These are phyloP conservation scores for Drosophila infuscata DNA, from an alignment of 2,888 invertebrate species.

Conservation along the genomic window DNA sequence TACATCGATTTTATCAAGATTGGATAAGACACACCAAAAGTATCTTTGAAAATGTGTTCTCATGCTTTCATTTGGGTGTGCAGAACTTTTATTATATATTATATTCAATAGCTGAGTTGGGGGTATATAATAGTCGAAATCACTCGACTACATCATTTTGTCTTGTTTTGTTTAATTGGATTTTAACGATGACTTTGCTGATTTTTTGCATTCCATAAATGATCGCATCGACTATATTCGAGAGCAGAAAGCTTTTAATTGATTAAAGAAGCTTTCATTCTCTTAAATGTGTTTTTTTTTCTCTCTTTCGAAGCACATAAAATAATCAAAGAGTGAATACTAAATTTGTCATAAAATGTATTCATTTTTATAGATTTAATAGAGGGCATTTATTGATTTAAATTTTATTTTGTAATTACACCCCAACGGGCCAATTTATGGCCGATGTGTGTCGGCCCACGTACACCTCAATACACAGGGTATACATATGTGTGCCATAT, in stretches of 20 bases:
- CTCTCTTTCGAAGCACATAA: background rate
- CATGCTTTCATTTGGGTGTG: background rate
- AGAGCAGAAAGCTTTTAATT: slow-evolving; percentile 1
- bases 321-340: background rate
- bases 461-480: background rate
- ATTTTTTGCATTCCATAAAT: background rate
- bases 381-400: background rate
- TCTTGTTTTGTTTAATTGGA: background rate
- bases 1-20: background rate
- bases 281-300: background rate
- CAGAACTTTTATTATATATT: background rate
- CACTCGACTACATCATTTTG: background rate
- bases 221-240: background rate
- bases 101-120: background rate
- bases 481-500: background rate
- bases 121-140: background rate
- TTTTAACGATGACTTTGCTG: background rate
- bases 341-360: background rate
- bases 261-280: background rate
- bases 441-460: background rate
- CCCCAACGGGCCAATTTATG: no score
- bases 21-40: background rate
- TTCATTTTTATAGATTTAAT: no score
- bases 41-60: background rate
- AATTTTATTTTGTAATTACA: background rate